phyloP scores from a whole-genome alignment of 37 sponge, comb jelly and placozoan species.

The Cliona cf. orientalis region DNA sequence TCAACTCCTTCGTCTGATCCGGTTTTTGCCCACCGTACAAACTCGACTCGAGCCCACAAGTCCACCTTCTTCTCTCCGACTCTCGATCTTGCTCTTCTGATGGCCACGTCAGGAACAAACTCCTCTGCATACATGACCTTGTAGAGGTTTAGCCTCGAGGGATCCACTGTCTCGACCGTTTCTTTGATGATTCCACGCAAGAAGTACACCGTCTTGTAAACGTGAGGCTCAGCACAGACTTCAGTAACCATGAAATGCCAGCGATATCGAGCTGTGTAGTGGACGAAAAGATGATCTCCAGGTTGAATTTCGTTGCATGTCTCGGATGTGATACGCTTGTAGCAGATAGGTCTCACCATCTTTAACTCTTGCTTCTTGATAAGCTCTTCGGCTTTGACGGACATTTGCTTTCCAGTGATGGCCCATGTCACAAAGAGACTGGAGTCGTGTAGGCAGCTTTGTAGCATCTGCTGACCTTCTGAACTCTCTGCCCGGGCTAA shows the following conservation, averaged over 20 bases:
- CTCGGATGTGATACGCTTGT: neutral
- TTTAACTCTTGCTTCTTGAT: neutral
- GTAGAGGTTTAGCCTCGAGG: neutral
- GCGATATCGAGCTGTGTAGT: neutral
- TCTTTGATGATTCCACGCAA: neutral
- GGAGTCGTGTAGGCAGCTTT: neutral
- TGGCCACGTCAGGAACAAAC: neutral
- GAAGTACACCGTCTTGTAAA: neutral
- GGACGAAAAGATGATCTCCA: conserved; percentile 30
- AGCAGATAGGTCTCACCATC: neutral
- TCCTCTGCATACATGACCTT: conserved; percentile 23
- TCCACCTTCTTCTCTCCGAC: neutral
- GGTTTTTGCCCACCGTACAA: conserved; percentile 34
- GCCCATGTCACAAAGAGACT: conserved; percentile 10
- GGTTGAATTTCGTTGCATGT: neutral
- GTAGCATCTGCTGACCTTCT: neutral
- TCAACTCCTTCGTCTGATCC: conserved; percentile 35
- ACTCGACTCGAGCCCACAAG: neutral
- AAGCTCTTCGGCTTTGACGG: neutral
- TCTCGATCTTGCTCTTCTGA: conserved; percentile 13
- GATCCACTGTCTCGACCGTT: conserved; percentile 1
- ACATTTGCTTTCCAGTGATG: neutral
- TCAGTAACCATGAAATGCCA: conserved; percentile 28
- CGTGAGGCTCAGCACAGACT: neutral
- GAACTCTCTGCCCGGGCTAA: neutral